These are phyloP conservation scores for Chelon labrosus DNA, from an alignment of 2,797 vertebrate genomes.

Conservation along the genomic window DNA sequence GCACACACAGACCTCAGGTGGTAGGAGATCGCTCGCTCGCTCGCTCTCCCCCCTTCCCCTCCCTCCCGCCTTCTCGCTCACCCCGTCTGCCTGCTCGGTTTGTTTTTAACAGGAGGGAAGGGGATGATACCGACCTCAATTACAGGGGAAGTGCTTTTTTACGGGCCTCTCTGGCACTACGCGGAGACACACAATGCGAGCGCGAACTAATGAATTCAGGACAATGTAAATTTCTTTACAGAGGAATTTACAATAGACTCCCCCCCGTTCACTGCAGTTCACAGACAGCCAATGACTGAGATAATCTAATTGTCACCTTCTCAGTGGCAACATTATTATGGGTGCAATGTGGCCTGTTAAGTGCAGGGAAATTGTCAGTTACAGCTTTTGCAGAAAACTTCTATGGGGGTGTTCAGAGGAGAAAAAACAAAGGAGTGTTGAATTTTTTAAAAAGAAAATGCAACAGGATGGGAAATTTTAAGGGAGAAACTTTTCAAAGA, in stretches of 20 bases:
- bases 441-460: background rate
- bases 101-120: slow-evolving; percentile 74
- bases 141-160: slow-evolving; percentile 84
- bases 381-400: slow-evolving; percentile 9
- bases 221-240: slow-evolving; percentile 52
- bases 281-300: slow-evolving; percentile 31
- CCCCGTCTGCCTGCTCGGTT: slow-evolving; percentile 65
- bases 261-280: slow-evolving; percentile 20
- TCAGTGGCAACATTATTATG: slow-evolving; percentile 23
- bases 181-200: slow-evolving; percentile 57
- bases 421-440: background rate
- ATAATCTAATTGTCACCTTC: slow-evolving; percentile 43
- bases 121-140: slow-evolving; percentile 79
- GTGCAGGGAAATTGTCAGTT: slow-evolving; percentile 26
- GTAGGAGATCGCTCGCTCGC: slow-evolving; percentile 43
- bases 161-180: slow-evolving; percentile 61
- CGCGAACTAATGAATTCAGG: slow-evolving; percentile 68
- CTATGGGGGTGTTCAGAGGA: background rate
- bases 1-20: slow-evolving; percentile 71
- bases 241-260: slow-evolving; percentile 46
- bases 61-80: slow-evolving; percentile 41
- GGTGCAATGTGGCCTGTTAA: slow-evolving; percentile 46
- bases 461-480: background rate
- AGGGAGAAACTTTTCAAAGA: slow-evolving; percentile 1
- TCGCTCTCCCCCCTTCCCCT: background rate